Evolutionary conservation across 2,113 vertebrate genomes (phyloP), one percentile per base, ranked within the genome.

Genomic region (Albula goreensis): DNA sequence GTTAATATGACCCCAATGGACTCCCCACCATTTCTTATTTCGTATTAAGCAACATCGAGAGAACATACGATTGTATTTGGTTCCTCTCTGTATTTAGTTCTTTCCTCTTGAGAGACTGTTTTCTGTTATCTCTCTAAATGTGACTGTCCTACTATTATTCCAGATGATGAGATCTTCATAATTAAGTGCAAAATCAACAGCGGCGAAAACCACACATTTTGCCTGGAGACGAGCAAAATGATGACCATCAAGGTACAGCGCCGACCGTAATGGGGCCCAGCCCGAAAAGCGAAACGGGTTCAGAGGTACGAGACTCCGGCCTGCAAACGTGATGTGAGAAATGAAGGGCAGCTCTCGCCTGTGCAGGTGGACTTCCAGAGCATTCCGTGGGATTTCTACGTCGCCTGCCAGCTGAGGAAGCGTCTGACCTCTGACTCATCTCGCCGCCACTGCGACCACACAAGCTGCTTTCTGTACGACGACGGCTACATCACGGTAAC

Each of bases 361-460:
- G 22, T 92, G 48, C 89, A 97, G 97, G 93, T 96, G 70, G 93
- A 93, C 25, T 88, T 89, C 81, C 92, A 95, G 49, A 90, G 94
- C 80, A 88, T 96, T 78, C 96, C 96, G 11, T 97, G 97, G 97
- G 96, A 97, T 90, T 96, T 96, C 88, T 97, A 96, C 82, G 93
- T 97, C 88, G 90, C 82, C 2, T 89, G 93, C 31, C 93, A 94
- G 78, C 88, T 97, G 85, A 93, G 89, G 81, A 93, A 95, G 84
- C 93, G 95, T 48, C 89, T 96, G 84, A 85, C 89, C 57, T 83
- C 91, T 48, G 93, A 91, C 0, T 95, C 87, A 83, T 93, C 93
- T 80, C 89, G 92, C 12, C 91, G 88, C 77, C 91, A 92, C 88
- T 92, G 93, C 74, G 86, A 89, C 50, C 90, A 88, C 0, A 94